Evolutionary conservation across 2,113 vertebrate genomes (phyloP).

Genomic region (Elephas maximus): DNA sequence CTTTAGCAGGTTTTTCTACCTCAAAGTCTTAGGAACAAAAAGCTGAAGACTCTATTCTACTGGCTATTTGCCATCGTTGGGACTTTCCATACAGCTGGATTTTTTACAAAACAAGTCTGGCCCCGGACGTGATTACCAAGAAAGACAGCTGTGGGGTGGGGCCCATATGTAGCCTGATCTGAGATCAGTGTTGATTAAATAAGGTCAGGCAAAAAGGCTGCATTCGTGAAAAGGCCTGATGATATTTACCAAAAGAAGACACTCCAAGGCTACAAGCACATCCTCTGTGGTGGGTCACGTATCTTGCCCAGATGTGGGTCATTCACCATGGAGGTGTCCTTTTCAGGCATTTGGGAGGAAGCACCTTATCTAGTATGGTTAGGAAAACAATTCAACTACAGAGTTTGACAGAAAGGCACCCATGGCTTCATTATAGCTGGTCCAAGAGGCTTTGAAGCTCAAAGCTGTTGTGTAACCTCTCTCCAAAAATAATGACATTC

Average conservation of each 20-base stretch:
- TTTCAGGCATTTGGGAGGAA: not conserved
- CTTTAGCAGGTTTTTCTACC: not conserved
- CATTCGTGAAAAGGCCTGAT: conserved; percentile 42
- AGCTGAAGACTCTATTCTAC: not conserved
- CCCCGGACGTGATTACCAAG: conserved; percentile 56
- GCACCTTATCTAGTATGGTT: not conserved
- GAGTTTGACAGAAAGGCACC: not conserved
- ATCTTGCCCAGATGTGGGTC: not conserved
- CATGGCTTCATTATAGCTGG: not conserved
- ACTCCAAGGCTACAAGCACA: not conserved
- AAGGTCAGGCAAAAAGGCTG: conserved; percentile 18
- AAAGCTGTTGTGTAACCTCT: not conserved
- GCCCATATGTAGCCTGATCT: conserved; percentile 50
- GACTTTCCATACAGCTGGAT: conserved; percentile 70
- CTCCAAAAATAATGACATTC: not conserved
- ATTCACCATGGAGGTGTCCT: not conserved
- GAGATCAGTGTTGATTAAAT: conserved; percentile 75
- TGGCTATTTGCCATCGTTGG: conserved; percentile 16
- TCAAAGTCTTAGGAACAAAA: not conserved
- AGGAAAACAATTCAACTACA: not conserved
- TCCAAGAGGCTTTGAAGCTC: not conserved
- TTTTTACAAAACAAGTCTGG: conserved; percentile 75
- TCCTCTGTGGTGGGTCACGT: not conserved
- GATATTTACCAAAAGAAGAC: not conserved
- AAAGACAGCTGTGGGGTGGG: conserved; percentile 76